A percentile compares a stretch with the other conserved stretches of the same genome.
phyloP scores from a whole-genome alignment of 2,113 vertebrate species.

The Merops nubicus region DNA sequence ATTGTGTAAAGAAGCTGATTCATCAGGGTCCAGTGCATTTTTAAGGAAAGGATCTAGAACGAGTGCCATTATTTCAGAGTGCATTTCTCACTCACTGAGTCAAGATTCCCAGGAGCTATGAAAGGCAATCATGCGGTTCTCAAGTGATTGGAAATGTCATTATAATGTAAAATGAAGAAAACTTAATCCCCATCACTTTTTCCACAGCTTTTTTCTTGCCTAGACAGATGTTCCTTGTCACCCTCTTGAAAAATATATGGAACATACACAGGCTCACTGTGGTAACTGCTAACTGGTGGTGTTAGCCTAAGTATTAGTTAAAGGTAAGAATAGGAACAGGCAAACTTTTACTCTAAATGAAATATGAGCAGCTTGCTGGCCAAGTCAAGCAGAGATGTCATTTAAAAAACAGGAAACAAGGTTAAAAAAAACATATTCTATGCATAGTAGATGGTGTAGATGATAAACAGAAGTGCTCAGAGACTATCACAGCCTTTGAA shows the following conservation, averaged over 20 bases:
- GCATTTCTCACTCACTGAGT: constrained; percentile 50
- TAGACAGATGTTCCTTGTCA: constrained; percentile 43
- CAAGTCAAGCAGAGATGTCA: background rate
- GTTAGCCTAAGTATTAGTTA: background rate
- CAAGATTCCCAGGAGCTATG: constrained; percentile 43
- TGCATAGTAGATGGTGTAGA: background rate
- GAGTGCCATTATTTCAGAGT: constrained; percentile 24
- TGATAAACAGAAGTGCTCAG: background rate
- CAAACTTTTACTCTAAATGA: background rate
- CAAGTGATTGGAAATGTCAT: constrained; percentile 46
- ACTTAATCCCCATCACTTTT: constrained; percentile 34
- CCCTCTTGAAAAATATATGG: constrained; percentile 15
- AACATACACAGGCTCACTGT: background rate
- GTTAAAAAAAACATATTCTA: background rate
- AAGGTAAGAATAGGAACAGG: background rate
- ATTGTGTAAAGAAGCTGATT: background rate
- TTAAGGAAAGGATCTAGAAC: constrained; percentile 39
- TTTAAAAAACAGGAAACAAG: background rate
- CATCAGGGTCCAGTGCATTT: background rate
- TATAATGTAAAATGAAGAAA: constrained; percentile 54
- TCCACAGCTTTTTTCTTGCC: background rate
- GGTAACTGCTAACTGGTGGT: background rate
- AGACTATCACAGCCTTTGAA: background rate
- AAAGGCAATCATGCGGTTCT: constrained; percentile 28
- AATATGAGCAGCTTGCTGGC: background rate